These are phyloP conservation scores for Epinotia ramella DNA, from an alignment of 2,888 invertebrate genomes.

Conservation along the genomic window DNA sequence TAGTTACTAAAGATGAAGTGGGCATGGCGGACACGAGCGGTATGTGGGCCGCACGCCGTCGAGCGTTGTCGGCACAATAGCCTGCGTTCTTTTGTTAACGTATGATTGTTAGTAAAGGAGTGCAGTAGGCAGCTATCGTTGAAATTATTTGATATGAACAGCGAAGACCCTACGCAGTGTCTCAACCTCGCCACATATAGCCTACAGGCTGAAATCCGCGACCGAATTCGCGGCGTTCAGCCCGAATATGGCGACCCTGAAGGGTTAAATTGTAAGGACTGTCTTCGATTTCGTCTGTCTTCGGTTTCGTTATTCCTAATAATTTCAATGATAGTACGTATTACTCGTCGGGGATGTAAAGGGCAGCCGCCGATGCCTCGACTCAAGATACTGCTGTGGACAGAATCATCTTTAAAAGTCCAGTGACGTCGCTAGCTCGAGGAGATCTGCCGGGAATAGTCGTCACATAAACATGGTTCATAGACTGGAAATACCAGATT, in stretches of 20 bases:
- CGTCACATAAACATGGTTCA: not conserved
- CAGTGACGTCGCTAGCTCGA: not conserved
- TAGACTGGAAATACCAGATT: not conserved
- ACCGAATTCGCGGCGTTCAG: too few species aligned
- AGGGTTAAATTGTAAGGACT: not conserved
- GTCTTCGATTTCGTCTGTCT: not conserved
- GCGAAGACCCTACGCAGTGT: too few species aligned
- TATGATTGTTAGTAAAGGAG: not conserved
- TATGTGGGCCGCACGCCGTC: not conserved
- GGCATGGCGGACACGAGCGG: not conserved
- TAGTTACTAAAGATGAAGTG: too few species aligned
- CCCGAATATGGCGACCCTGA: too few species aligned
- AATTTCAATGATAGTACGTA: not conserved
- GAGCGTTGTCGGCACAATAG: not conserved
- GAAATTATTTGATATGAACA: not conserved
- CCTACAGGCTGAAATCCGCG: too few species aligned
- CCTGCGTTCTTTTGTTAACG: slow-evolving; percentile 4
- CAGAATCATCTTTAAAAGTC: not conserved
- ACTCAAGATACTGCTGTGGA: not conserved
- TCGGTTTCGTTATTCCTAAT: not conserved
- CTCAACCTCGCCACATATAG: too few species aligned
- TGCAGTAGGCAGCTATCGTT: not conserved
- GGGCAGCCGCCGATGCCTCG: not conserved
- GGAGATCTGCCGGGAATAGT: not conserved
- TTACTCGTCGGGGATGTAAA: not conserved